Conservation (phyloP, 1,140 invertebrate species). For the Zeugodacus cucurbitae region DNA sequence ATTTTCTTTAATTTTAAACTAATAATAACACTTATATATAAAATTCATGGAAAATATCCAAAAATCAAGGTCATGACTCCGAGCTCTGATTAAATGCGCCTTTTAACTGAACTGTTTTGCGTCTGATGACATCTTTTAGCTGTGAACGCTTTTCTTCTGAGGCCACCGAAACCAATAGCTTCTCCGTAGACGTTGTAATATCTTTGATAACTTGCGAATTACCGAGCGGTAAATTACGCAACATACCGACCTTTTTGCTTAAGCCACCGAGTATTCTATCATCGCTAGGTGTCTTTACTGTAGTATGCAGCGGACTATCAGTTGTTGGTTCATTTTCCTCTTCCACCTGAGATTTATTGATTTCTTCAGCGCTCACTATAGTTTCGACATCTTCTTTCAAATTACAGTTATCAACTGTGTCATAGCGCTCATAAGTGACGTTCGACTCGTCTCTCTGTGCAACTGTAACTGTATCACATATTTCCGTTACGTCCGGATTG, state of each 20-base stretch:
- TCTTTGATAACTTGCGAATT: slow-evolving; percentile 47
- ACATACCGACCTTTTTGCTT: not conserved
- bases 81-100: slow-evolving; percentile 51
- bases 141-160: slow-evolving; percentile 50
- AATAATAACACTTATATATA: not conserved
- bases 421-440: not conserved
- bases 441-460: not conserved
- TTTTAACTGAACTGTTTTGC: slow-evolving; percentile 54
- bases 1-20: too few species aligned
- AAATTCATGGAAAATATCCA: not conserved
- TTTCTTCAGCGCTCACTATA: not conserved
- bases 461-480: not conserved
- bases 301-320: not conserved
- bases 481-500: not conserved
- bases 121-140: slow-evolving; percentile 51
- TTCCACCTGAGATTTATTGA: too few species aligned
- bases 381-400: not conserved
- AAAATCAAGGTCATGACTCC: not conserved
- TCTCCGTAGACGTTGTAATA: slow-evolving; percentile 50
- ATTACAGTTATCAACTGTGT: not conserved
- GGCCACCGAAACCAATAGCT: slow-evolving; percentile 50
- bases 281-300: not conserved
- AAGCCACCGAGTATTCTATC: not conserved
- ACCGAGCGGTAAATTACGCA: not conserved
- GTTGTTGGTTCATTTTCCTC: not conserved